Base-by-base conservation (phyloP, 2,113 vertebrate genomes). In the Aspiorhynchus laticeps region DNA sequence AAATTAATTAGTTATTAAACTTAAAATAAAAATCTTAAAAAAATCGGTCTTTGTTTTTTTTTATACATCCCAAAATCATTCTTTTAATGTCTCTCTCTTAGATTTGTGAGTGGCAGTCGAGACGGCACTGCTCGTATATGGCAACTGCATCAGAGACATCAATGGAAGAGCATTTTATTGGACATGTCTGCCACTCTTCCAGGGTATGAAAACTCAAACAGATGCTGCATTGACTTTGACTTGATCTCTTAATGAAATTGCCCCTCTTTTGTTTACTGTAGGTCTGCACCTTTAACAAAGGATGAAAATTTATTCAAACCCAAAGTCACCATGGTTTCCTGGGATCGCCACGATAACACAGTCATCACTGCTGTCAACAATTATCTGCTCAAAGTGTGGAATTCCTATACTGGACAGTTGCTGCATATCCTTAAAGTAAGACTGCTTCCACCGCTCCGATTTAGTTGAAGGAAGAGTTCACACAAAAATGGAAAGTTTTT, bases 271-370 rank as follows among this genome's bases (percentile, higher is more conserved):
- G n/a, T 48, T 26, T 28, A 15, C 83, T 59, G 15, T 41, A 95
- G 94, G 86, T 51, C 77, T 84, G 96, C 95, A 5, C 38, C 88
- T 0, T 87, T 85, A 91, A 95, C 91, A 24, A 96, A 96, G 87
- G 97, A 97, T 33, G 97, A 97, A 56, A 96, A 92, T 86, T 97
- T 96, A 92, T 96, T 97, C 93, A 99, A 98, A 92, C 96, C 97
- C 86, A 99, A 98, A 96, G 98, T 99, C 63, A 98, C 98, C 73
- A 99, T 99, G 98, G 98, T 99, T 84, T 97, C 98, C 43, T 99
- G 98, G 98, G 97, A 98, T 94, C 95, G 96, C 21, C 96, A 97
- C 71, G 98, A 99, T 91, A 95, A 94, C 91, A 95, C 95, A n/a
- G 97, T 99, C 38, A 97, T 98, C 89, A 99, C 98, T 4, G 98